Evolutionary conservation across 2,888 invertebrate species (phyloP), one percentile per base, ranked within the genome.

Genomic region (Ellobium chinense): DNA sequence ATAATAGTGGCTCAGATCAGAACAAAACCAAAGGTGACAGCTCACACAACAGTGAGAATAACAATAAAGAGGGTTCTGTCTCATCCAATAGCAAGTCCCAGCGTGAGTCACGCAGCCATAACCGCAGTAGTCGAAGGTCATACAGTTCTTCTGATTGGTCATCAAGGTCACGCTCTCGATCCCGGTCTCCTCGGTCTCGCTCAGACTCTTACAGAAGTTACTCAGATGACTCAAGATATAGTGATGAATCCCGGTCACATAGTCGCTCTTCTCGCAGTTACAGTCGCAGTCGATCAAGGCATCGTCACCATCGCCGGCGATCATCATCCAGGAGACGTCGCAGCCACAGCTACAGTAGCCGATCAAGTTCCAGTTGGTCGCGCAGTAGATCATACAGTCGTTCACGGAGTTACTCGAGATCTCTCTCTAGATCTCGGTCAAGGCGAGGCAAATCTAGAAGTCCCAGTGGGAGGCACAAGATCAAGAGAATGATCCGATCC

Each of bases 161-260:
- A 56, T 88, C 88, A n/a, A 86, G 86, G 54, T 87, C 87, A 39
- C 86, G 85, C 31, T 88, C 88, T 34, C 81, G 85, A 65, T 88
- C 88, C n/a, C 83, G 86, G 65, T 86, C 86, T 21, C 66, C 85
- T 68, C 82, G 84, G 78, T 84, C 85, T 74, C 77, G 80, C n/a
- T 83, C 83, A 24, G 81, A 83, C 66, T 88, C 86, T 24, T 79
- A 76, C 58, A 70, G 80, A 21, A 79, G 83, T 27, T 85, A 83
- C 46, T 78, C 82, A 74, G 87, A 82, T 81, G 84, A 80, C 83
- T 87, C 75, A 58, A 85, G 85, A 62, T 86, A 86, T 81, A 86
- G 88, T 80, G 83, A 85, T 77, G 85, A 87, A 39, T 88, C 88
- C 65, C 78, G 86, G 27, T 89, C 89, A 34, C 83, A 89, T 37